Base-by-base conservation (phyloP, 2,797 vertebrate genomes). In the Lagocephalus sceleratus region DNA sequence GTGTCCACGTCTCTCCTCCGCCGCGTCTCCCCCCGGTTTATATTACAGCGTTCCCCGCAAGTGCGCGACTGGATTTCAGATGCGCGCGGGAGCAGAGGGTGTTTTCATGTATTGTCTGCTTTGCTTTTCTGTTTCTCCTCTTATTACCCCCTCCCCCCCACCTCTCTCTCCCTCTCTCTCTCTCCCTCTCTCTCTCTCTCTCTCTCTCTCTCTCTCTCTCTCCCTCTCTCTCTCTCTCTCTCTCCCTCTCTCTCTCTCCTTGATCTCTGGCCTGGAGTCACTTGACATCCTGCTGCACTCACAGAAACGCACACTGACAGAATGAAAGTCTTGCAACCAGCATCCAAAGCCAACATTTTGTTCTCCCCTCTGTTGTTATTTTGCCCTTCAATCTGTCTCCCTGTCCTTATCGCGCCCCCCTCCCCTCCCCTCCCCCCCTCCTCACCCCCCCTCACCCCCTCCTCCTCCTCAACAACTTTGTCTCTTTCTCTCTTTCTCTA, bases 281-380 rank as follows among this genome's bases (percentile, higher is more conserved):
- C 74, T 81, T 77, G 78, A 80, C 75, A 81, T 84, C 62, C 50
- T 54, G 71, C 62, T 66, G 68, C 65, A 78, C 58, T 47, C 38
- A 16, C 57, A 68, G 53, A 79, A 72, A 73, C 54, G 60, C 67
- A 75, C 54, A 62, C 62, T 51, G 75, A 67, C 56, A 57, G 69
- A 78, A 76, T 73, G 59, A 76, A 79, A 62, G 46, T 66, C 51
- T 54, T 17, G 22, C 54, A 44, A 63, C 46, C 72, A 68, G 57
- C n/a, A 21, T 42, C 56, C 52, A 72, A 60, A 71, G 58, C 41
- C 54, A 67, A 65, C 62, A 75, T 58, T 81, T 73, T 67, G 6
- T 40, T 71, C 49, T 64, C 52, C 29, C 22, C 61, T 42, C 25
- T 66, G 32, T 53, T 66, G 44, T 72, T 78, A 53, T 70, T 73